phyloP scores from a whole-genome alignment of 2,113 vertebrate species.

The Chinchilla lanigera region DNA sequence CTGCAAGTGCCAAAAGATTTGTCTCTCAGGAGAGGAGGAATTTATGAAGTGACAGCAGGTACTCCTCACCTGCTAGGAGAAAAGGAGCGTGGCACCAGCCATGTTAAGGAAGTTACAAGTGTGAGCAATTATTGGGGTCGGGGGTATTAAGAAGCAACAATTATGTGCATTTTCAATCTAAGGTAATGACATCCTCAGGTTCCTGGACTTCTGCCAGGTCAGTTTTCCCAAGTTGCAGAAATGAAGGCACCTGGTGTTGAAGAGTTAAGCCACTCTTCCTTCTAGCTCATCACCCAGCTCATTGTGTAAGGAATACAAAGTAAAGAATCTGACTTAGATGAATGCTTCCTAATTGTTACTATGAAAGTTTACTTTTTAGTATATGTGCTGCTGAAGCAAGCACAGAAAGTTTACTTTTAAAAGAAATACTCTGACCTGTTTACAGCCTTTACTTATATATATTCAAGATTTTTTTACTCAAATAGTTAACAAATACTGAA shows the following conservation, averaged over 20 bases:
- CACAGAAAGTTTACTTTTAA: not conserved
- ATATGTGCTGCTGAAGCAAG: too few relatives aligned
- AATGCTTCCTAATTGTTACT: not conserved
- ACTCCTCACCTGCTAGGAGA: not conserved
- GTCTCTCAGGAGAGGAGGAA: not conserved
- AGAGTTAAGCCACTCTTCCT: not conserved
- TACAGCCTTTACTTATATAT: not conserved
- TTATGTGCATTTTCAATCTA: constrained; percentile 7
- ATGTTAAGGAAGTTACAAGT: constrained; percentile 45
- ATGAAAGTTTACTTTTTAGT: not conserved
- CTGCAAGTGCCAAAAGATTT: not conserved
- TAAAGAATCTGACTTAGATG: not conserved
- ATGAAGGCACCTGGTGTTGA: not conserved
- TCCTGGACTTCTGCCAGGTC: constrained; percentile 8
- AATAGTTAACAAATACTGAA: not conserved
- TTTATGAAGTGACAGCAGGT: not conserved
- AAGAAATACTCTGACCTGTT: not conserved
- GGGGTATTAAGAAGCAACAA: not conserved
- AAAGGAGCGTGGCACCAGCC: not conserved
- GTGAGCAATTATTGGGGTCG: not conserved
- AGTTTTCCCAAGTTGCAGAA: constrained; percentile 41
- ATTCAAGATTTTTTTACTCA: constrained; percentile 18
- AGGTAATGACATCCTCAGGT: constrained; percentile 26
- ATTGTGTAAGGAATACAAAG: not conserved
- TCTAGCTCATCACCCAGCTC: not conserved